Evolutionary conservation across 2,113 vertebrate species (phyloP), one percentile per base, ranked within the genome.

Genomic region (Lonchura striata): DNA sequence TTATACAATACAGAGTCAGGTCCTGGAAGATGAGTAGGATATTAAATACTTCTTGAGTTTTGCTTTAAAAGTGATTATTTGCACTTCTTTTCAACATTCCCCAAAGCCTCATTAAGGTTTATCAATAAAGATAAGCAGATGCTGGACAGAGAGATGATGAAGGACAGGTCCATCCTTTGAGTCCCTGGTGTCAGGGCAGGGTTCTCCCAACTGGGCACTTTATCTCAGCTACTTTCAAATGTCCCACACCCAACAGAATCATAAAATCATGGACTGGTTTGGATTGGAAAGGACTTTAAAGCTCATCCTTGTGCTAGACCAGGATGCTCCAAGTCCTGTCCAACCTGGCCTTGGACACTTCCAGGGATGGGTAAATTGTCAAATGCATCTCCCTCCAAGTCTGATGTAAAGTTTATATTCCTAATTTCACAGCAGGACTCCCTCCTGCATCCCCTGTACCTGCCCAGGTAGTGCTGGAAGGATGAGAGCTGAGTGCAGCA

Each of bases 1-100:
- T 92, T 88, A 81, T 27, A 94, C 86, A 96, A 97, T 44, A 37
- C 66, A 83, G 71, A 59, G 50, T 70, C 66, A 35, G 86, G 91
- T 77, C 92, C 83, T 91, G 92, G 75, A 90, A 96, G 92, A 85
- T 37, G 60, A 85, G 50, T 76, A 71, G 33, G 31, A 46, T 11
- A 41, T 7, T 14, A 80, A 82, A 69, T 63, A n/a, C 19, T 82
- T 37, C 25, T 16, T 49, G n/a, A 80, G 31, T 9, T 37, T 11
- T 90, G 71, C 46, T 76, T 89, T 60, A 68, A 76, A 72, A 41
- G 28, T 11, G 52, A 44, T 56, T 39, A 44, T 75, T 63, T 75
- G 18, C 27, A 49, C 15, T 60, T 52, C 52, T 74, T 89, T 65
- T 64, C 44, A 75, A 60, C 39, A 15, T 60, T 76, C 20, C 9